These are phyloP conservation scores for Pelvicachromis taeniatus DNA, from an alignment of 2,113 vertebrate species.

Conservation along the genomic window DNA sequence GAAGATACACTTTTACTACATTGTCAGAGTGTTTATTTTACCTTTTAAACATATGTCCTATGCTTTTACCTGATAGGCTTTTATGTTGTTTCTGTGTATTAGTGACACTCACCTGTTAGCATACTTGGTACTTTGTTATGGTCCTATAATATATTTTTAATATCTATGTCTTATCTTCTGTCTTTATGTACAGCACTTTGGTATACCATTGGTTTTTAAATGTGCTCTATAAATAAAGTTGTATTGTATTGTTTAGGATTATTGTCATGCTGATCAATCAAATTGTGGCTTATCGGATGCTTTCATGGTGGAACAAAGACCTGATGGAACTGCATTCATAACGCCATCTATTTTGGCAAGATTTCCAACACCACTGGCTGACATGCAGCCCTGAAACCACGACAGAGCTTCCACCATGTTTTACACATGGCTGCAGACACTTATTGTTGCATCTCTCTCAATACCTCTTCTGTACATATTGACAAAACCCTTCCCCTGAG, in stretches of 20 bases:
- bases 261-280: not conserved
- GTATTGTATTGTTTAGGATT: too few species aligned
- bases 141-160: too few species aligned
- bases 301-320: not conserved
- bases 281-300: not conserved
- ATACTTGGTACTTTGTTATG: too few species aligned
- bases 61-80: too few species aligned
- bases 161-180: too few species aligned
- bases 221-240: too few species aligned
- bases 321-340: not conserved
- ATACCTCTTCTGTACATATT: not conserved
- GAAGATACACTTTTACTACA: not conserved
- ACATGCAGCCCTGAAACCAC: not conserved
- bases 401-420: not conserved
- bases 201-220: too few species aligned
- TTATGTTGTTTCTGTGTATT: too few species aligned
- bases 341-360: not conserved
- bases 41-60: too few species aligned
- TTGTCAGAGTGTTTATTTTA: not conserved
- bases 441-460: not conserved
- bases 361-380: not conserved
- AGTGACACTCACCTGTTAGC: too few species aligned
- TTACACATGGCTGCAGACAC: not conserved
- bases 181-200: too few species aligned
- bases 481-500: not conserved